Base-by-base conservation (phyloP, 2,888 invertebrate genomes). In the Eupithecia pulchellata region DNA sequence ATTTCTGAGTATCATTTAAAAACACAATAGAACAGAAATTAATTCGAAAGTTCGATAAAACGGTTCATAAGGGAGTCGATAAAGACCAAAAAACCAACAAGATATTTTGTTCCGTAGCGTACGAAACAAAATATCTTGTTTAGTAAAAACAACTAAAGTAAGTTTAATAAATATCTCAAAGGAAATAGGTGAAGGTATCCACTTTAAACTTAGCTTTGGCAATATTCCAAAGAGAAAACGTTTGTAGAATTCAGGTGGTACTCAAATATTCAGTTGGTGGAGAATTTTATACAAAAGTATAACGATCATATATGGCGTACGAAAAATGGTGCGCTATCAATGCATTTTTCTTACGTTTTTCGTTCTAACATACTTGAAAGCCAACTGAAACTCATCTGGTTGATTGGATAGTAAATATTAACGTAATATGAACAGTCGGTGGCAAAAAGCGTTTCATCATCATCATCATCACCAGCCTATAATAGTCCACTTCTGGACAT, bases 171-270 rank as follows among this genome's bases (percentile, higher is more conserved):
- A 52, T 52, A 52, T 52, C 25, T 52, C 52, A 25, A 25, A 25
- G 11, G 25, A 57, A 55, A 55, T 55, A 55, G 13, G 27, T 47
- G 62, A 57, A 58, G 62, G 47, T 65, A 63, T 29, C 20, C 9
- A 47, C 52, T 66, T 30, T 63, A 64, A 64, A 69, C 63, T 66
- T 64, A 63, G 52, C 42, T 72, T 72, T 73, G 71, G 71, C 68
- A 39, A 36, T 17, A 30, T 25, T 60, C 72, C 72, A 72, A 69
- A 32, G 32, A 58, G 66, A 61, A 71, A 66, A 69, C 64, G 69
- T 61, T 66, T 67, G 69, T 64, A 62, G 67, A 67, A 72, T 69
- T 67, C 64, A 64, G 69, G 63, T 36, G 30, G 25, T 62, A 63
- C 52, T 72, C 36, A 60, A 69, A 47, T 52, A 66, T 68, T 57